phyloP scores from a whole-genome alignment of 2,113 vertebrate genomes.

The Triplophysa rosa region DNA sequence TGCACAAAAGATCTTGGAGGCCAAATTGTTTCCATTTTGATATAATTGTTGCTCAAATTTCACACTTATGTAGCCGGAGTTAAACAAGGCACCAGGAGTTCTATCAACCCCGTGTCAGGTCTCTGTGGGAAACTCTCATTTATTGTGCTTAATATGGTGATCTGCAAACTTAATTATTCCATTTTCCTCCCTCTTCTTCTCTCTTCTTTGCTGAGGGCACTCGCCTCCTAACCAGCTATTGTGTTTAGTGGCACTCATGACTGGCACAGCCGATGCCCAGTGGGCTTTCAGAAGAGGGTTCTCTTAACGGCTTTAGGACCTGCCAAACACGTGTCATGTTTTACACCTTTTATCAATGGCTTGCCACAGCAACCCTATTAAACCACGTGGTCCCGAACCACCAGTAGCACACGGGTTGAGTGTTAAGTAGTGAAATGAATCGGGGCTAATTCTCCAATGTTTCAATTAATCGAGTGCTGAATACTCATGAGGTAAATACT shows the following conservation, averaged over 20 bases:
- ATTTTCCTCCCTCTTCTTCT: slow-evolving; percentile 38
- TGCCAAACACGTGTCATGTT: slow-evolving; percentile 4
- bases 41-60: slow-evolving; percentile 29
- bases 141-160: slow-evolving; percentile 39
- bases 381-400: neutral
- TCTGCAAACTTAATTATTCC: slow-evolving; percentile 50
- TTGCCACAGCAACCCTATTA: neutral
- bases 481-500: slow-evolving; percentile 23
- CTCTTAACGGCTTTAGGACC: neutral
- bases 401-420: slow-evolving; percentile 21
- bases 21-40: slow-evolving; percentile 23
- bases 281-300: slow-evolving; percentile 18
- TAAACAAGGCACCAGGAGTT: neutral
- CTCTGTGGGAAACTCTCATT: slow-evolving; percentile 42
- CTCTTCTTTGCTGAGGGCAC: slow-evolving; percentile 2
- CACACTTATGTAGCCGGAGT: neutral
- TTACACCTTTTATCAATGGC: slow-evolving; percentile 1
- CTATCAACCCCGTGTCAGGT: slow-evolving; percentile 15
- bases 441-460: slow-evolving; percentile 77
- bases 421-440: slow-evolving; percentile 82
- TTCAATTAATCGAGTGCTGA: slow-evolving; percentile 50
- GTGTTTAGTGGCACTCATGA: slow-evolving; percentile 32
- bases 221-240: slow-evolving; percentile 22
- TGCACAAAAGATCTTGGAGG: neutral
- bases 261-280: slow-evolving; percentile 32